These are phyloP conservation scores for Sarotherodon lohbergeri DNA, from an alignment of 2,113 vertebrate species.

Conservation along the genomic window DNA sequence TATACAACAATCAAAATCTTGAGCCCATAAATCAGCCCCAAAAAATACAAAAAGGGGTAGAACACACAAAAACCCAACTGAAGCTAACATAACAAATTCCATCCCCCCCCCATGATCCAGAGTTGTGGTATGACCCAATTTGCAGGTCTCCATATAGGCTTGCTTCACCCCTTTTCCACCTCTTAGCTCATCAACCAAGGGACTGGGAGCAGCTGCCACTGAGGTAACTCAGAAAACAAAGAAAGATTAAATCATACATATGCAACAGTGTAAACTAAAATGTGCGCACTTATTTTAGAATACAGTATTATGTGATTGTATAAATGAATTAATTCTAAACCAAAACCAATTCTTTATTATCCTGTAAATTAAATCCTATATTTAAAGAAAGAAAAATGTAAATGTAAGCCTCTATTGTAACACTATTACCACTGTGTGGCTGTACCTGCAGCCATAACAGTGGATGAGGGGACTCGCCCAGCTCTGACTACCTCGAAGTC, in stretches of 20 bases:
- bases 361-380: background rate
- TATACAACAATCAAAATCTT: background rate
- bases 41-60: background rate
- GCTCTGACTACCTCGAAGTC: background rate
- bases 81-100: background rate
- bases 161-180: background rate
- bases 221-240: background rate
- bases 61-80: background rate
- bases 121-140: background rate
- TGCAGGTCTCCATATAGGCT: background rate
- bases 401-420: background rate
- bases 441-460: background rate
- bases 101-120: background rate
- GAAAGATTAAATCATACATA: background rate
- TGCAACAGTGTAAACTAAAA: background rate
- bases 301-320: background rate
- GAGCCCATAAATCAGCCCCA: background rate
- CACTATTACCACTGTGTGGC: background rate
- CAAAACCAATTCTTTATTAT: background rate
- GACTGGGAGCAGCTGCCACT: background rate
- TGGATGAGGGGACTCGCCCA: background rate
- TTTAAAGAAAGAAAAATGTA: background rate
- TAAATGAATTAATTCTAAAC: background rate
- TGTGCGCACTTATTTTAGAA: background rate
- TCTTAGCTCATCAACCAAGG: background rate